Evolutionary conservation across 2,797 vertebrate genomes (phyloP).

Genomic region (Sphenodon punctatus): DNA sequence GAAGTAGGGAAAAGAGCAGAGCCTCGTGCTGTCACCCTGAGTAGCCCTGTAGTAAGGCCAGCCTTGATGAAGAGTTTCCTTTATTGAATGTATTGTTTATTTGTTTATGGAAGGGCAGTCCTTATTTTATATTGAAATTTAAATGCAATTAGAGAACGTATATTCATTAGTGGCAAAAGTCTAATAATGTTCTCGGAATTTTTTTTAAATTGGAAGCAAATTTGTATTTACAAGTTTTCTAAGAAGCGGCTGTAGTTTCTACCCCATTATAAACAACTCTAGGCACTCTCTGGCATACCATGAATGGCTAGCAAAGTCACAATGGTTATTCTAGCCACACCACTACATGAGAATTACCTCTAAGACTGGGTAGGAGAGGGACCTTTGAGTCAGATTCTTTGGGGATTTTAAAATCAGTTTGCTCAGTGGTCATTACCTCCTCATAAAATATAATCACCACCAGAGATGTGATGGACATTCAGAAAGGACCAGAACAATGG

Average conservation of each 20-base stretch:
- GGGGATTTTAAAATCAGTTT: background rate
- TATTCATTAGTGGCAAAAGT: constrained; percentile 38
- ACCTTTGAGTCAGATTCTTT: background rate
- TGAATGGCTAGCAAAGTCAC: no score
- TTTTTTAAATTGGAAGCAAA: constrained; percentile 42
- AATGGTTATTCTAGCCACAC: background rate
- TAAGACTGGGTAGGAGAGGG: background rate
- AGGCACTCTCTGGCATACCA: background rate
- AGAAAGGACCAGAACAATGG: constrained; percentile 45
- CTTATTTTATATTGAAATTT: constrained; percentile 57
- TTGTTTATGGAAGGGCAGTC: constrained; percentile 20
- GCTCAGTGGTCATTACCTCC: background rate
- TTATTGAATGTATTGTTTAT: no score
- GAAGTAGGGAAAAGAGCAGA: no score
- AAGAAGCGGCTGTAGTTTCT: constrained; percentile 14
- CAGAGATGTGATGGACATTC: constrained; percentile 22
- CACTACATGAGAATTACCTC: background rate
- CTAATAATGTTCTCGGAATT: constrained; percentile 11
- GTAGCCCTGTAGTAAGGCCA: no score
- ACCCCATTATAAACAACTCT: constrained; percentile 16
- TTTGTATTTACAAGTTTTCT: constrained; percentile 40
- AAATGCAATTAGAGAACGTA: constrained; percentile 57
- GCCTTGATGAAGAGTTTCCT: no score
- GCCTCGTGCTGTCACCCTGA: no score
- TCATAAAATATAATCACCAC: background rate